phyloP scores from a whole-genome alignment of 2,888 invertebrate genomes.

The Yponomeuta evonymella region DNA sequence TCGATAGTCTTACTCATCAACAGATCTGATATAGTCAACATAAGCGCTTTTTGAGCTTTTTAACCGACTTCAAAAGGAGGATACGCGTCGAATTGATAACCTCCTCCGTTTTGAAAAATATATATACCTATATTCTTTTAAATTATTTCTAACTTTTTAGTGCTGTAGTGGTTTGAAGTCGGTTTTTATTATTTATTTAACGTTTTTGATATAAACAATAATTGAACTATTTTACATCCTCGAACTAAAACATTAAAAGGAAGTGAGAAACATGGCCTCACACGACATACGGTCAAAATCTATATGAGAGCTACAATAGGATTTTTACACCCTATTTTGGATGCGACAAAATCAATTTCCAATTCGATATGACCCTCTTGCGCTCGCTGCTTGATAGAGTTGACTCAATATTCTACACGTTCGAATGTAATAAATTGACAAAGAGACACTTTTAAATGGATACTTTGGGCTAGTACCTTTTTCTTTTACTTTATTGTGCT shows the following conservation, averaged over 20 bases:
- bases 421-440: neutral
- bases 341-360: constrained; percentile 71
- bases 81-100: no score
- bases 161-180: no score
- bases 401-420: constrained; percentile 3
- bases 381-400: constrained; percentile 28
- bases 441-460: neutral
- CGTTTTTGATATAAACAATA: neutral
- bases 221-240: neutral
- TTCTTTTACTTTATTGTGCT: neutral
- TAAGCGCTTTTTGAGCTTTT: neutral
- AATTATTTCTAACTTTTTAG: no score
- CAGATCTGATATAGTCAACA: no score
- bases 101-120: no score
- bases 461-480: neutral
- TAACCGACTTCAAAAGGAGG: no score
- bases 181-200: no score
- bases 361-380: constrained; percentile 69
- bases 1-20: no score
- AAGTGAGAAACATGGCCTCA: constrained; percentile 1
- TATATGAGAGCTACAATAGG: constrained; percentile 57
- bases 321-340: constrained; percentile 70
- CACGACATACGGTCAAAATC: constrained; percentile 66
- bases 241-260: neutral
- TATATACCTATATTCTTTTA: no score